These are phyloP conservation scores for Epinephelus moara DNA, from an alignment of 2,113 vertebrate species.

Conservation along the genomic window DNA sequence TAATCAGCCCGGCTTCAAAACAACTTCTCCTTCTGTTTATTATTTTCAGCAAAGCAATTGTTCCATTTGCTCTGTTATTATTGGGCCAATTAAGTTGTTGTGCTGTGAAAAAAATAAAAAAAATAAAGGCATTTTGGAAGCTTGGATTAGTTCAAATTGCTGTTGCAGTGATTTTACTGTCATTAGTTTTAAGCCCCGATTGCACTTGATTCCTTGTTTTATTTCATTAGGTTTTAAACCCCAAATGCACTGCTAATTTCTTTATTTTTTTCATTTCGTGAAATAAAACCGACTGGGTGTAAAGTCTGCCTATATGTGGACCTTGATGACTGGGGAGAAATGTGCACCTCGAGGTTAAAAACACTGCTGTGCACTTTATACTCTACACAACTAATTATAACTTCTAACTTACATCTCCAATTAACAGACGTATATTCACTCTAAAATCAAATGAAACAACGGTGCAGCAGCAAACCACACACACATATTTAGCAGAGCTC, in stretches of 20 bases:
- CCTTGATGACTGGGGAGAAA: not conserved
- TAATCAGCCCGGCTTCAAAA: not conserved
- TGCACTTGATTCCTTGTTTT: constrained; percentile 38
- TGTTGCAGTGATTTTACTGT: constrained; percentile 22
- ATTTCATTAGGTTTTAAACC: constrained; percentile 38
- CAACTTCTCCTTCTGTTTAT: constrained; percentile 16
- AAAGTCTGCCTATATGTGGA: not conserved
- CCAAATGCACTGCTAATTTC: not conserved
- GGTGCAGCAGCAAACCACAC: not conserved
- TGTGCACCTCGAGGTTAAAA: constrained; percentile 4
- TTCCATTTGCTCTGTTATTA: constrained; percentile 24
- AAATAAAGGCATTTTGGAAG: not conserved
- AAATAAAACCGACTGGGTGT: constrained; percentile 22
- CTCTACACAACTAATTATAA: constrained; percentile 15
- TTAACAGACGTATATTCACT: constrained; percentile 1
- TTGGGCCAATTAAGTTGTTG: constrained; percentile 17
- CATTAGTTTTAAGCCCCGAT: constrained; percentile 36
- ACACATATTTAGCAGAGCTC: not conserved
- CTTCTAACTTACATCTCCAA: not conserved
- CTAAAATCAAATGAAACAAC: constrained; percentile 3
- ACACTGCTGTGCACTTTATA: not conserved
- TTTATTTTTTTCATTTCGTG: constrained; percentile 9
- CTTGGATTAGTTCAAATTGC: constrained; percentile 40
- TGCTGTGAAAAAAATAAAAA: not conserved
- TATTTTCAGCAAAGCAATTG: constrained; percentile 7